Base-by-base conservation (phyloP, 30 jellyfish, hydroid and myxozoan genomes). In the Morbakka virulenta region DNA sequence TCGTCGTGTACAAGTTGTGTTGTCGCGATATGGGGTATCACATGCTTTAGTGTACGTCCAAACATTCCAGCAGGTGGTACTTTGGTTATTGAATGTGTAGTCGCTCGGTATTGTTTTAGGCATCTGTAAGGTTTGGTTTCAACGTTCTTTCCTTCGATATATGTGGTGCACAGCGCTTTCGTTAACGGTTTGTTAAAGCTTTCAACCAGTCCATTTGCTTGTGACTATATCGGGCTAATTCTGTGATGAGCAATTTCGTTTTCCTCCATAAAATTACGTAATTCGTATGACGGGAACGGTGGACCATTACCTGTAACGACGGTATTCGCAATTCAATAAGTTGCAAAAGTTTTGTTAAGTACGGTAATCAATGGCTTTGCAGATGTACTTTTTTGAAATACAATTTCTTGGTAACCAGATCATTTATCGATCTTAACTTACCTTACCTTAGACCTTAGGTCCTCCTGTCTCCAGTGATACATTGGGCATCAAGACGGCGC, bases 331-430 rank as follows among this genome's bases (percentile, higher is more conserved):
- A 41, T 41, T 41, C 57, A 9, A 41, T 41, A 17, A 41, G 17
- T 17, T 6, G 57, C 57, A 41, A 41, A 41, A 41, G 17, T 41
- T 17, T 41, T 41, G 17, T 41, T 17, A 9, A 41, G 17, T 17
- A 6, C 69, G 69, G 21, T 4, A 12, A 65, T 24, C 9, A 28
- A 22, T 65, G 69, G 21, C 21, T 29, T 27, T 12, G 72, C 69
- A 32, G 69, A 27, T 12, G 80, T 67, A 1, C 4, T 27, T 25
- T 33, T 29, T 29, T 27, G 32, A 36, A 67, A 27, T 4, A 3
- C 80, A 25, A 67, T 33, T 22, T 67, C 80, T 28, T 4, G 80
- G 31, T 67, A 67, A 1, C 80, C 50, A 24, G 75, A 63, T 24
- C 75, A 50, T 28, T 63, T 63, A 63, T 63, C 75, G n/a, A n/a